Evolutionary conservation across 2,113 vertebrate species (phyloP), one percentile per base, ranked within the genome.

Genomic region (Xyliphius kryptos): DNA sequence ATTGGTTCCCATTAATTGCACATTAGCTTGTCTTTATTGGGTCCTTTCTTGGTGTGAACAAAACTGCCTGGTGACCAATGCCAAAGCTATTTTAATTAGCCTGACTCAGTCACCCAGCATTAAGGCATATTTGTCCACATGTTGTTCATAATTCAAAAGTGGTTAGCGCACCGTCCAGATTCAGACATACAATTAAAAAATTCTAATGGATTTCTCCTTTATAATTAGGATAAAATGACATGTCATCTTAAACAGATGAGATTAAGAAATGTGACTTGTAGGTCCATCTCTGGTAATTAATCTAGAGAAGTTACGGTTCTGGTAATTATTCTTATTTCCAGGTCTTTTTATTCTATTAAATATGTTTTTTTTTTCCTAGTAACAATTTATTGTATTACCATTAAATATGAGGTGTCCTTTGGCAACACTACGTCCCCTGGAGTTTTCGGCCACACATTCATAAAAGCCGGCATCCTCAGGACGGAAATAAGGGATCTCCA

Each of bases 391-490:
- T 48, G 2, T 36, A 51, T 67, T 80, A 94, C 91, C 90, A 36
- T 92, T 87, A 78, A 92, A 91, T 60, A 91, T 40, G 37, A 96
- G 86, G 66, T 87, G 90, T 56, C 91, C 90, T 82, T 79, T 87
- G 54, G 87, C 90, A 63, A 79, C 62, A 62, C 88, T 92, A 70
- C 47, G 80, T 78, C 91, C 92, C 75, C 86, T 78, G 61, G 78
- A 79, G 73, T 94, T 96, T 75, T 85, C 86, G 2, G 90, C 89
- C 0, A 73, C 36, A 36, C 91, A 97, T 71, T 92, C 90, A 1
- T 92, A 94, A 70, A 76, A 67, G 1, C 88, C 91, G 61, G 91
- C 89, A 21, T 96, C 94, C 74, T 93, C 90, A 47, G 87, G 84
- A 54, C 86, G 86, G 71, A 95, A 87, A 50, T 86, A 83, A 40